These are phyloP conservation scores for Nemopilema nomurai DNA, from an alignment of 30 jellyfish, hydroid and myxozoan genomes.

Conservation along the genomic window DNA sequence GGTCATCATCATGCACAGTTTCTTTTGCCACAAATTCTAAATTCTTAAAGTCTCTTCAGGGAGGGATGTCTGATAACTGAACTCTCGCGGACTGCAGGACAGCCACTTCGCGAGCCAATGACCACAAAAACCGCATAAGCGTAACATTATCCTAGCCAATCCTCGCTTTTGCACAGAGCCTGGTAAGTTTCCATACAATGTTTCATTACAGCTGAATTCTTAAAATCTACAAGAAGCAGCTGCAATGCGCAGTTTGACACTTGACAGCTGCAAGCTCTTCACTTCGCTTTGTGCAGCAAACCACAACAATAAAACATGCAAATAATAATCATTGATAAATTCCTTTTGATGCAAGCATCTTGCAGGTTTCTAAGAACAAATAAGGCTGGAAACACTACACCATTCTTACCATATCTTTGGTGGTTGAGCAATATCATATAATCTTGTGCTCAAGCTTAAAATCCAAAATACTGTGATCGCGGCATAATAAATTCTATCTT, in stretches of 20 bases:
- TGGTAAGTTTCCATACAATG: not conserved
- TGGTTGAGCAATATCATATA: slow-evolving; percentile 76
- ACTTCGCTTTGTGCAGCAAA: not conserved
- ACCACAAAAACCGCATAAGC: not conserved
- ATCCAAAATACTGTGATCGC: slow-evolving; percentile 48
- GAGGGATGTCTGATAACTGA: no score
- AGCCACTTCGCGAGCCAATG: no score
- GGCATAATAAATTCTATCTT: slow-evolving; percentile 6
- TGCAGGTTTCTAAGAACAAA: no score
- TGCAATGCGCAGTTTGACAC: not conserved
- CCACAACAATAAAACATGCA: not conserved
- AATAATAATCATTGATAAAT: not conserved
- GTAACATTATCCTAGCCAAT: not conserved
- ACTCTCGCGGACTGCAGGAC: no score
- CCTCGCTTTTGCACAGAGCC: no score
- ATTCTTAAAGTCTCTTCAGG: no score
- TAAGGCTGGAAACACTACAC: not conserved
- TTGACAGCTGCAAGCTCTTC: not conserved
- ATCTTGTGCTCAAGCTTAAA: slow-evolving; percentile 55
- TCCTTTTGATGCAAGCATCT: not conserved
- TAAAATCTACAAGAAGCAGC: not conserved
- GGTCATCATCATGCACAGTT: no score
- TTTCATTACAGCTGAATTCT: not conserved
- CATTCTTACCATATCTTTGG: slow-evolving; percentile 78
- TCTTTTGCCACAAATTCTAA: no score